Evolutionary conservation across 2,888 invertebrate species (phyloP).

Genomic region (Marasmarcha lunaedactyla): DNA sequence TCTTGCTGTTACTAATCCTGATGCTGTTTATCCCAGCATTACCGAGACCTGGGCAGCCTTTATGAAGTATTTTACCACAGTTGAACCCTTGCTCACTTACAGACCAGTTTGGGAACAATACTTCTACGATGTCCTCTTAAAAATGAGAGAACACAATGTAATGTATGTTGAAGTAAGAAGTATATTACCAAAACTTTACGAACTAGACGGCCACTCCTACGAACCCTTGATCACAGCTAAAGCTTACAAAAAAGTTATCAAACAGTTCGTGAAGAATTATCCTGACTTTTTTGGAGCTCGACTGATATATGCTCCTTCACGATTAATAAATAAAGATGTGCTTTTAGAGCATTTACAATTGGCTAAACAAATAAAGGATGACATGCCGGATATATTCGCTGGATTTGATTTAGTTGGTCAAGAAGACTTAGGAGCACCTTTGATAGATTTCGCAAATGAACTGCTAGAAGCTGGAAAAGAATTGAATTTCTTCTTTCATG

Average conservation of each 20-base stretch:
- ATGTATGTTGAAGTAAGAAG: constrained; percentile 78
- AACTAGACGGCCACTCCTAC: constrained; percentile 72
- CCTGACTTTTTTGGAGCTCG: constrained; percentile 77
- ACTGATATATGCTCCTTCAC: constrained; percentile 75
- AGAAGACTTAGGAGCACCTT: constrained; percentile 77
- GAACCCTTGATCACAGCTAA: constrained; percentile 66
- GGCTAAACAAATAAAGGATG: constrained; percentile 41
- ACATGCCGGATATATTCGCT: constrained; percentile 75
- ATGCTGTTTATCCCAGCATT: constrained; percentile 53
- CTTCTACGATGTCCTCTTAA: constrained; percentile 72
- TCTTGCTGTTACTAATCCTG: constrained; percentile 61
- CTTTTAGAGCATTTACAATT: constrained; percentile 52
- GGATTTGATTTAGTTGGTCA: constrained; percentile 88
- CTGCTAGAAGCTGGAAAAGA: constrained; percentile 56
- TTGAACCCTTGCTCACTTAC: constrained; percentile 68
- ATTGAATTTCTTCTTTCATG: constrained; percentile 81
- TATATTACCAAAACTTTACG: constrained; percentile 74
- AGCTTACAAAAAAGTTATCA: constrained; percentile 67
- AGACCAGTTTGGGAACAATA: constrained; percentile 76
- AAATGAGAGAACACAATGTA: constrained; percentile 75
- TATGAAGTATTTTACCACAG: constrained; percentile 60
- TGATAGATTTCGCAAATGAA: constrained; percentile 71
- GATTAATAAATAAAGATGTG: constrained; percentile 42
- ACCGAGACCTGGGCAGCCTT: constrained; percentile 73
- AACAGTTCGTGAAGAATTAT: constrained; percentile 69